Base-by-base conservation (phyloP, 2,113 vertebrate species). In the Nesogale talazaci region DNA sequence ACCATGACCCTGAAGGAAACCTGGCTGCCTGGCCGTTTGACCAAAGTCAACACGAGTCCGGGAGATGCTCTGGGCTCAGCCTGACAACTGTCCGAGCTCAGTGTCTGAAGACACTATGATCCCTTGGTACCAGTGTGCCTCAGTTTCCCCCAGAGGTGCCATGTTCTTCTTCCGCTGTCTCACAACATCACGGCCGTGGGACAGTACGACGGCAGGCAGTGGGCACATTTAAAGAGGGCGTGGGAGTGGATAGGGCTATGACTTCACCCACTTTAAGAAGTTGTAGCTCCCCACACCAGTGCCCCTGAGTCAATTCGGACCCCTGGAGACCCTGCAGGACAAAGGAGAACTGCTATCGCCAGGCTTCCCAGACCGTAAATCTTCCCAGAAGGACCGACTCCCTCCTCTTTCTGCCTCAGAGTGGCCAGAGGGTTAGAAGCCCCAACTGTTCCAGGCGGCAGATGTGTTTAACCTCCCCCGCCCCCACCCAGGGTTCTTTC, bases 1-100 rank as follows among this genome's bases (percentile, higher is more conserved):
- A 79, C 31, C n/a, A 29, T 19, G 25, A 56, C 86, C 65, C n/a
- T 69, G 72, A 94, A 94, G 83, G 72, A 94, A 92, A 83, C 69
- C 61, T 34, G 19, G 69, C 85, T 87, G 31, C 79, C 67, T 80
- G 74, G 56, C 86, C 12, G 11, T 80, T 90, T 94, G 69, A 78
- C 67, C 87, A 74, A 88, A 79, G 85, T 95, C 84, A 83, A 11
- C 78, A 76, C 9, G 4, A 38, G 69, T 69, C 59, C 2, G 27
- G 59, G 46, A 85, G 27, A 65, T 80, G 76, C 83, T 74, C 63
- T 78, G 59, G 38, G 52, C 75, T 29, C 36, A 77, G 20, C 61
- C 29, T 59, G 40, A 67, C 63, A n/a, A 0, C 88, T 86, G 77
- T 75, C 63, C 34, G 15, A 59, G 40, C 40, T 31, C n/a, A 11